Base-by-base conservation (phyloP, 2,888 invertebrate species). In the Agrilus biguttatus region DNA sequence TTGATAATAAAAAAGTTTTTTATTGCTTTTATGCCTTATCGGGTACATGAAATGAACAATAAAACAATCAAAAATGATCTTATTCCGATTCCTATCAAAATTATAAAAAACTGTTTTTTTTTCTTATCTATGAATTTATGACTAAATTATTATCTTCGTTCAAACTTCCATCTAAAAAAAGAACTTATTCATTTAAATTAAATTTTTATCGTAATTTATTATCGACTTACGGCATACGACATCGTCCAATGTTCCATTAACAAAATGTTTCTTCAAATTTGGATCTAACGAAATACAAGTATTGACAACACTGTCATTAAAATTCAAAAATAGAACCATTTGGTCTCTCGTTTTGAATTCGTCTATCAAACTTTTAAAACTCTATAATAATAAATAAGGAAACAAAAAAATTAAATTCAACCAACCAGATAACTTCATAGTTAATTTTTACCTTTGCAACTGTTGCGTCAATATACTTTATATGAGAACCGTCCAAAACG, bases 381-480 rank as follows among this genome's bases (percentile, higher is more conserved):
- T 76, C 77, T 77, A n/a, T n/a, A n/a, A n/a, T n/a, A 54, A 17
- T 4, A 17, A 17, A 17, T 17, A 17, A 4, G n/a, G n/a, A n/a
- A n/a, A n/a, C n/a, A 33, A 58, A 63, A 51, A 45, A 43, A 45
- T 46, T 44, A 12, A 45, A 40, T 33, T 23, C 17, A 8, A 42
- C 40, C 32, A 35, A 33, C n/a, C 17, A 46, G 14, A 33, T 36
- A 37, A 10, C 36, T 21, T 42, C 19, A 8, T 37, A 34, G 7
- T 35, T 40, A 37, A 33, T 21, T 34, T 14, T 62, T 66, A 76
- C 77, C 63, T 72, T 68, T 12, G 73, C 77, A 8, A 77, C 75
- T 2, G 78, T 78, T 5, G 71, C 70, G 57, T 79, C 79, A 49
- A 78, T 74, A 50, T 68, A 69, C 41, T 65, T 66, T 28, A 78